Base-by-base conservation (phyloP, 2,113 vertebrate genomes). In the Excalfactoria chinensis region DNA sequence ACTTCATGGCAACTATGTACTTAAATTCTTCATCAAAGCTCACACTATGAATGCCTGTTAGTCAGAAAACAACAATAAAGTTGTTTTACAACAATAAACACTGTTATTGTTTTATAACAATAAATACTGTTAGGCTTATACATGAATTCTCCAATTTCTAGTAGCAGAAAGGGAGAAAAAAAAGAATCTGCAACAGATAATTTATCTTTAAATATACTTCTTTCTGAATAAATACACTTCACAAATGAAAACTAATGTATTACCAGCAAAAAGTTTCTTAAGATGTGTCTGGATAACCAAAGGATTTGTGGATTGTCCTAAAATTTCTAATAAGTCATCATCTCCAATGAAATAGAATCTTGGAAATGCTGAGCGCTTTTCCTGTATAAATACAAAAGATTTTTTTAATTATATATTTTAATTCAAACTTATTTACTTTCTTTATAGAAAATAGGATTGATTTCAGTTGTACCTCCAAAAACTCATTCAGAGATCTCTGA, bases 291-390 rank as follows among this genome's bases (percentile, higher is more conserved):
- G 99, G 94, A 99, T 99, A 93, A 99, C 98, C 19, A 97, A 92
- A 21, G 99, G 98, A 96, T 99, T 99, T 1, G 97, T 99, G 32
- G 99, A 98, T 88, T 99, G 99, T 84, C 99, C 99, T 84, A 99
- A 97, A 93, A 99, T 99, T 97, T 99, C 99, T 93, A 99, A 67
- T 82, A 99, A 98, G 93, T 99, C 99, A 93, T 99, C 99, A 88
- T 99, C 99, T 44, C 99, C 99, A 90, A 99, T 98, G 63, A 99
- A 99, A 96, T 99, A 99, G 97, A 99, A 99, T 53, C 99, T 98
- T 59, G 99, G 99, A 95, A 99, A 99, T 20, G 99, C 98, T 59
- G 98, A 99, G 4, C 99, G 99, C 60, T 99, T 99, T 96, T 99
- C 99, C 99, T 99, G 89, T 74, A 85, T 58, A 80, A 89, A 90